A percentile compares a stretch with the other conserved stretches of the same genome.
phyloP scores from a whole-genome alignment of 2,888 invertebrate species.

The Ornithoptera alexandrae region DNA sequence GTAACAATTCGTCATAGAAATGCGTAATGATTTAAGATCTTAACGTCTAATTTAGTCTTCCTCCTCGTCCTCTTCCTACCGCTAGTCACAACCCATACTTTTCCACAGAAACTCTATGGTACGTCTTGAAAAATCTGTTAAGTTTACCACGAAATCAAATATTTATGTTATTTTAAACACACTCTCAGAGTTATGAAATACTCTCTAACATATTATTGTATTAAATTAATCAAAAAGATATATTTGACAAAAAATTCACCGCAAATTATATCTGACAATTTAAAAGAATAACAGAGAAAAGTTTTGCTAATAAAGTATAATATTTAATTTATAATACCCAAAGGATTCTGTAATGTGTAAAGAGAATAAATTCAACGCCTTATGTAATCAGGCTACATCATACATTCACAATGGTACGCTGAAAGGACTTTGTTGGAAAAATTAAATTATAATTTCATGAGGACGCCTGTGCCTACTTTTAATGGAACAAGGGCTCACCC shows the following conservation, averaged over 20 bases:
- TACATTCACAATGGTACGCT: constrained; percentile 50
- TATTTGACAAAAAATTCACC: not conserved
- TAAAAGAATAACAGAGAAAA: not conserved
- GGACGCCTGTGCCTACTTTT: constrained; percentile 57
- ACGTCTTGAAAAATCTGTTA: too few species aligned
- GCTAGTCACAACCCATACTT: too few species aligned
- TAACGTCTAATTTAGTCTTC: too few species aligned
- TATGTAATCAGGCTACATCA: constrained; percentile 42
- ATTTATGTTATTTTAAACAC: not conserved
- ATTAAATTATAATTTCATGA: constrained; percentile 78
- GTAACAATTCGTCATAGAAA: too few species aligned
- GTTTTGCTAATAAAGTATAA: not conserved
- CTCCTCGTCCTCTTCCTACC: too few species aligned
- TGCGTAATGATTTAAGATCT: too few species aligned
- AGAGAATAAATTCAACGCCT: constrained; percentile 40
- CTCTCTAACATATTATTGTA: not conserved
- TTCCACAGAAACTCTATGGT: too few species aligned
- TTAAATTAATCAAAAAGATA: not conserved
- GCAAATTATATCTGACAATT: not conserved
- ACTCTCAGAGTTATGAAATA: not conserved
- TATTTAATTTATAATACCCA: constrained; percentile 5
- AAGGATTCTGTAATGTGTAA: constrained; percentile 28
- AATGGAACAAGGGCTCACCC: constrained; percentile 45
- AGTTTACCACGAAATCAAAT: not conserved
- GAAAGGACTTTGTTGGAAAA: constrained; percentile 50